These are phyloP conservation scores for Sebastes cheni DNA, from an alignment of 2,797 vertebrate genomes.

Conservation along the genomic window DNA sequence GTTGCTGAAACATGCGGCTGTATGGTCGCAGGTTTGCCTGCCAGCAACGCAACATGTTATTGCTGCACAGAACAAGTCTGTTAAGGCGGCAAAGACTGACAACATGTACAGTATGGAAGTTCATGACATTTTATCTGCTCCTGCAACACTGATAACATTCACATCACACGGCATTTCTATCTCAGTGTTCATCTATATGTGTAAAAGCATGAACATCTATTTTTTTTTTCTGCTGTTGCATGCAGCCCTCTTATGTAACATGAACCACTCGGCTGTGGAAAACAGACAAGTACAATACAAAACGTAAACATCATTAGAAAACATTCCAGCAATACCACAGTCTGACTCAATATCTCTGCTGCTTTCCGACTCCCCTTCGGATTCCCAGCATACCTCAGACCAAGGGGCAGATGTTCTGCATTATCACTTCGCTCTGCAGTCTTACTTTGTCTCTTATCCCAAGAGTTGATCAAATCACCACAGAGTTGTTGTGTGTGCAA, in stretches of 20 bases:
- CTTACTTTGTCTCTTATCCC: conserved; percentile 34
- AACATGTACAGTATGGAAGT: background rate
- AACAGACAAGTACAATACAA: conserved; percentile 49
- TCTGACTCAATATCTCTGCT: conserved; percentile 75
- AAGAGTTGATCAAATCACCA: conserved; percentile 29
- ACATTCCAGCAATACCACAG: conserved; percentile 79
- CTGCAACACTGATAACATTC: background rate
- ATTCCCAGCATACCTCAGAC: conserved; percentile 78
- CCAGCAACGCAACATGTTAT: conserved; percentile 56
- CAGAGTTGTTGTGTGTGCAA: conserved; percentile 9
- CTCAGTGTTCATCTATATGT: no score
- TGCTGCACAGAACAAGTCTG: conserved; percentile 53
- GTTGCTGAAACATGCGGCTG: conserved; percentile 68
- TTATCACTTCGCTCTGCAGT: conserved; percentile 53
- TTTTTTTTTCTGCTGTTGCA: background rate
- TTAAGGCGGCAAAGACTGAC: conserved; percentile 8
- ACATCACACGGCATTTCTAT: background rate
- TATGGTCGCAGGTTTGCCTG: conserved; percentile 51
- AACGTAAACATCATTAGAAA: conserved; percentile 59
- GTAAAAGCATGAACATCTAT: background rate
- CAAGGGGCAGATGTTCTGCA: conserved; percentile 71
- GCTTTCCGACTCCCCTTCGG: conserved; percentile 56
- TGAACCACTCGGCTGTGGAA: conserved; percentile 35
- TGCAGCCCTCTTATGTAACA: conserved; percentile 53
- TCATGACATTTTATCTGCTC: conserved; percentile 1